Evolutionary conservation across 2,113 vertebrate genomes (phyloP).

Genomic region (Murina feae): DNA sequence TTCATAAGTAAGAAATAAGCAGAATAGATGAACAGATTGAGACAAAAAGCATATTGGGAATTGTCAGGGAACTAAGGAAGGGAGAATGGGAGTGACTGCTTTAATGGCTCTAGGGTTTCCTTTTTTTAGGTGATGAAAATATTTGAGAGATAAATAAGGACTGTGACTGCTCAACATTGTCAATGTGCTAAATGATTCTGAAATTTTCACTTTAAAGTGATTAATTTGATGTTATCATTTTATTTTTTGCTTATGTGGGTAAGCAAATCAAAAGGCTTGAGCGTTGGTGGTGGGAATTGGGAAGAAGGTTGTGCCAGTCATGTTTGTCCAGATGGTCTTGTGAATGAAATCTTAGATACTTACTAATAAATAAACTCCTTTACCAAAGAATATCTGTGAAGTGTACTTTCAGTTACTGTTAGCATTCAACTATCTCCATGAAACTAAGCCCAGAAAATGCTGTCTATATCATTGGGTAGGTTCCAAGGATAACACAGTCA

Average conservation of each 20-base stretch:
- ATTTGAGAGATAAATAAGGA: background rate
- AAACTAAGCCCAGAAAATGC: background rate
- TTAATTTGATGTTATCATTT: background rate
- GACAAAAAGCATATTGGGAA: background rate
- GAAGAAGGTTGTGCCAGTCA: background rate
- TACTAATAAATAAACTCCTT: background rate
- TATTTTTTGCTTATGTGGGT: background rate
- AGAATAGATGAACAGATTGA: background rate
- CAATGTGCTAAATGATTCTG: background rate
- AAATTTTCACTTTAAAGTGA: background rate
- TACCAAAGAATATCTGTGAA: background rate
- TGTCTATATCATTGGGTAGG: background rate
- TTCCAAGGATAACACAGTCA: background rate
- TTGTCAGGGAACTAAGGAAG: background rate
- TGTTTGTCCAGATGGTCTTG: background rate
- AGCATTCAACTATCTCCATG: background rate
- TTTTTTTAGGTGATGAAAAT: background rate
- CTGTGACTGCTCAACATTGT: background rate
- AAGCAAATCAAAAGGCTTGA: background rate
- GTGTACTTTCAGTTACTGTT: conserved; percentile 6
- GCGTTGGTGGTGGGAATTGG: background rate
- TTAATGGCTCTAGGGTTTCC: background rate
- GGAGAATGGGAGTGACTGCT: background rate
- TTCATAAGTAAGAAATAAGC: background rate
- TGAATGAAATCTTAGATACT: conserved; percentile 14